A percentile compares a stretch with the other conserved stretches of the same genome.
phyloP scores from a whole-genome alignment of 2,888 invertebrate genomes.

The Molorchus minor region DNA sequence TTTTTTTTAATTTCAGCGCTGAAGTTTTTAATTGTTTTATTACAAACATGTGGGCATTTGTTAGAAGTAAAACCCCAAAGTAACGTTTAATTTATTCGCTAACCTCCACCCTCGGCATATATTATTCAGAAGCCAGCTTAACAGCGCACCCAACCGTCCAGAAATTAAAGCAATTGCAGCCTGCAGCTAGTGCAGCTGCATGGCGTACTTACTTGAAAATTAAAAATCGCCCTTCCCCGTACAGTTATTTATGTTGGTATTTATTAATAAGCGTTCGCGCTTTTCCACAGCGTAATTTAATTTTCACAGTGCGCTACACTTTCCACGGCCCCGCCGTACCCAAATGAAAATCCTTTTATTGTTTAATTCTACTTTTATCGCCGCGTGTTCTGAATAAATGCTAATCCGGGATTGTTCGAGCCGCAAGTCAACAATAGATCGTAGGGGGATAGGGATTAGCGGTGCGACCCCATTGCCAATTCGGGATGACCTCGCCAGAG shows the following conservation, averaged over 20 bases:
- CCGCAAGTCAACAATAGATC: conserved; percentile 20
- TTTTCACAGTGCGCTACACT: conserved; percentile 5
- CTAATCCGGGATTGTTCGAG: conserved; percentile 15
- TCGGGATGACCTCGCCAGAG: conserved; percentile 13
- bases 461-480: conserved; percentile 10
- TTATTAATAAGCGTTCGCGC: not conserved
- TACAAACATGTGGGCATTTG: no score
- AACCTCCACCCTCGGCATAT: no score
- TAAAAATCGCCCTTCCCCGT: not conserved
- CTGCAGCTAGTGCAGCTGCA: conserved; percentile 2
- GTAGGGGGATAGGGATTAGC: conserved; percentile 14
- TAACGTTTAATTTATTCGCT: no score
- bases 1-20: no score
- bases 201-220: not conserved
- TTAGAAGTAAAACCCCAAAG: no score
- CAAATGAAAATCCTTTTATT: conserved; percentile 32
- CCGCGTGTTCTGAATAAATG: conserved; percentile 13
- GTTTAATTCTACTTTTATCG: conserved; percentile 32
- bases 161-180: no score
- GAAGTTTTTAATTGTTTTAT: no score
- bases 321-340: not conserved
- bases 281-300: conserved; percentile 3
- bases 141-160: no score
- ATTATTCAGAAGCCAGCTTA: no score
- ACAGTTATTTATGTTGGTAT: conserved; percentile 3